Percentiles rank a stretch among this genome's conserved stretches.
Evolutionary conservation across 2,888 invertebrate species (phyloP).

Genomic region (Acleris cristana): DNA sequence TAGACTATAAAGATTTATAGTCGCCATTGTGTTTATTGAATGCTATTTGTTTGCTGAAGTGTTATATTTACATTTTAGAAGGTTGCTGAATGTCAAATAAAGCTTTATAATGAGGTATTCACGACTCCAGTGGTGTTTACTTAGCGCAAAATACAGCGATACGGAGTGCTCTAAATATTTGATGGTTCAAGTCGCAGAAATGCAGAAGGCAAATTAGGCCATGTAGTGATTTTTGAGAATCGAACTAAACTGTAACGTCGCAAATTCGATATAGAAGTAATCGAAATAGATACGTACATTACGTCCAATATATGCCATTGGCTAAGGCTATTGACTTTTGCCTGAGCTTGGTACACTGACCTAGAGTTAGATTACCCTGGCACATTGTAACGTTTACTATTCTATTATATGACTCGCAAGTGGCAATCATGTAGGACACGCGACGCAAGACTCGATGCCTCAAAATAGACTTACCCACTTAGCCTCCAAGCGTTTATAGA

Average conservation of each 20-base stretch:
- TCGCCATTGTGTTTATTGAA: not conserved
- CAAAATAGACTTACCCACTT: conserved; percentile 1
- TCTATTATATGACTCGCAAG: conserved; percentile 19
- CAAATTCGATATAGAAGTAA: not conserved
- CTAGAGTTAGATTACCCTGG: conserved; percentile 14
- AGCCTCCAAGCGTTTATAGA: not conserved
- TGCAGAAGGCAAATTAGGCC: too few relatives aligned
- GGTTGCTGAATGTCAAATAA: conserved; percentile 5
- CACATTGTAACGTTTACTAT: not conserved
- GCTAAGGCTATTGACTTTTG: conserved; percentile 43
- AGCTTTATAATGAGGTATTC: conserved; percentile 9
- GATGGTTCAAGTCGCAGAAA: too few relatives aligned
- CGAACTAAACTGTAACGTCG: not conserved
- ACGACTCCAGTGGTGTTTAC: conserved; percentile 6
- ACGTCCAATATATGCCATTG: conserved; percentile 35
- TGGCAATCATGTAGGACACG: conserved; percentile 1
- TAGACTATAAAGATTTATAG: conserved; percentile 4
- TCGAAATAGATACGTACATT: not conserved
- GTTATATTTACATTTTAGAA: conserved; percentile 9
- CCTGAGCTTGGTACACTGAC: conserved; percentile 32
- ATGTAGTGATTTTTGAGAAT: too few relatives aligned
- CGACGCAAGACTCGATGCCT: not conserved
- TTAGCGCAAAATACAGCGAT: not conserved
- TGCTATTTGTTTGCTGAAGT: conserved; percentile 7
- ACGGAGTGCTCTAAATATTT: too few relatives aligned